Evolutionary conservation across 35 echinoderm and acorn worm genomes (phyloP).

Genomic region (Apostichopus japonicus): DNA sequence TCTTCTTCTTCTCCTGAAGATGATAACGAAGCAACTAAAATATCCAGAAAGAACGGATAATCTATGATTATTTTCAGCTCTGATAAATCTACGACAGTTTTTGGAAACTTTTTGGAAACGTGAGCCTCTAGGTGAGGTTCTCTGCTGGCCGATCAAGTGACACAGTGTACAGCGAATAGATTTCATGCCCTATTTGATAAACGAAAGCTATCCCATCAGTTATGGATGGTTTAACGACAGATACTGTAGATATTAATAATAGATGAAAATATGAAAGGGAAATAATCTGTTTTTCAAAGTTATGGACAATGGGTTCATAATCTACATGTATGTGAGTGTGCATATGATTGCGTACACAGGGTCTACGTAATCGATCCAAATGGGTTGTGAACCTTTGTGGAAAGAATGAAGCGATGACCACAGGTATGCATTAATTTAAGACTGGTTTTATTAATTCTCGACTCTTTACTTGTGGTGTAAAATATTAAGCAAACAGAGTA

Average conservation of each 20-base stretch:
- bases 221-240: not conserved
- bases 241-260: not conserved
- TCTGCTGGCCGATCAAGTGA: not conserved
- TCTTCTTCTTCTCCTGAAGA: not conserved
- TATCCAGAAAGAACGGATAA: not conserved
- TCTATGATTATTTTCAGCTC: constrained; percentile 38
- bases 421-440: too few species aligned
- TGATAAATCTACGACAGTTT: constrained; percentile 25
- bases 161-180: not conserved
- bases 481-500: too few species aligned
- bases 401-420: too few species aligned
- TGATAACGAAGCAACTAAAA: not conserved
- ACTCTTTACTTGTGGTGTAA: too few species aligned
- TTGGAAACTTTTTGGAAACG: not conserved
- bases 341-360: too few species aligned
- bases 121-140: not conserved
- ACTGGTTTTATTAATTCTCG: too few species aligned
- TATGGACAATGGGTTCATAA: too few species aligned
- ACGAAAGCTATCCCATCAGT: constrained; percentile 15
- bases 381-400: too few species aligned
- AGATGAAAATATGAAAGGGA: not conserved
- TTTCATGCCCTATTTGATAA: constrained; percentile 45
- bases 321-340: too few species aligned
- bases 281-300: not conserved
- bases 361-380: too few species aligned